A percentile compares a stretch with the other conserved stretches of the same genome.
Conservation (phyloP, 2,888 invertebrate species). For the Sesia bembeciformis region DNA sequence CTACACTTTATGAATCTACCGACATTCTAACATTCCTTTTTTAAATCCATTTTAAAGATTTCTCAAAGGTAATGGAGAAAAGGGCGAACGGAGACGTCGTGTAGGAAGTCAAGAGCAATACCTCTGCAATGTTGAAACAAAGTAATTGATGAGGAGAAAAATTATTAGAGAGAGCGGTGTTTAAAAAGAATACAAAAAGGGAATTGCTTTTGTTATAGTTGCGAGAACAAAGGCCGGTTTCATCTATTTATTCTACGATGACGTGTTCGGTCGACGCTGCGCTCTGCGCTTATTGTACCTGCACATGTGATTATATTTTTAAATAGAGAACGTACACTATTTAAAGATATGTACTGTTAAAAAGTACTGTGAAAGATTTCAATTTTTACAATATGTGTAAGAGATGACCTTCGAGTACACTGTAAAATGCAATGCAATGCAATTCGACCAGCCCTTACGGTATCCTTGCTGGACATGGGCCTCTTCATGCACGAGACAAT, state of each 20-base stretch:
- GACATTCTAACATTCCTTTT: too few species aligned
- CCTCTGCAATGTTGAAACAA: constrained; percentile 41
- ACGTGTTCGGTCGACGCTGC: constrained; percentile 10
- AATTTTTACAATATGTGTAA: too few species aligned
- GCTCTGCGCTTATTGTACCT: background rate
- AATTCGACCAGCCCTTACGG: too few species aligned
- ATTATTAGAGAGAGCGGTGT: constrained; percentile 37
- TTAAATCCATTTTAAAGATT: background rate
- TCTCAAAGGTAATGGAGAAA: constrained; percentile 15
- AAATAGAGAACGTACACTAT: background rate
- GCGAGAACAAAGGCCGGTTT: constrained; percentile 31
- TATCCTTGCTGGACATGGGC: too few species aligned
- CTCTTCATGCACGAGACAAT: too few species aligned
- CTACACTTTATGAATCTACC: too few species aligned
- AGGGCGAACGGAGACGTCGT: constrained; percentile 23
- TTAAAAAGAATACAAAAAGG: constrained; percentile 28
- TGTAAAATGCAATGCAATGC: too few species aligned
- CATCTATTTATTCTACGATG: constrained; percentile 24
- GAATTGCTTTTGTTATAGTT: constrained; percentile 35
- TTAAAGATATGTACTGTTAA: background rate
- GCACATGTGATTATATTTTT: background rate
- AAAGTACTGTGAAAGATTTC: too few species aligned
- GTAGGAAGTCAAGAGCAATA: constrained; percentile 20
- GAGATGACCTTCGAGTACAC: too few species aligned
- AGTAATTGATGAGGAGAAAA: constrained; percentile 55